Evolutionary conservation across 2,888 invertebrate species (phyloP).

Genomic region (Amiota minor): DNA sequence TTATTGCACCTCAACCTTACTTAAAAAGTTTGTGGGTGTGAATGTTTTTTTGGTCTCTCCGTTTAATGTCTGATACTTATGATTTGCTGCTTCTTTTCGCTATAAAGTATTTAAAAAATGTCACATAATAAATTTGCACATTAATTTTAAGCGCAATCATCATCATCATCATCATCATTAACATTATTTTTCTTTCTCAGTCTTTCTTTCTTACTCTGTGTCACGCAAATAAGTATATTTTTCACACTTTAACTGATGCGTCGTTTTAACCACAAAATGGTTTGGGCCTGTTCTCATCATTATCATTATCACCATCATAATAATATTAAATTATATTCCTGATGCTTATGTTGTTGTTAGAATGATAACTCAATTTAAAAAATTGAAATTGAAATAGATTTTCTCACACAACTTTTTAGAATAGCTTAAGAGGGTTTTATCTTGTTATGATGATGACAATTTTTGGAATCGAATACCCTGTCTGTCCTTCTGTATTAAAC

Average conservation of each 20-base stretch:
- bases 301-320: background rate
- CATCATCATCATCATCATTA: background rate
- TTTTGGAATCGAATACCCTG: too few species aligned
- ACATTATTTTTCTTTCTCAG: background rate
- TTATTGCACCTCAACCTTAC: too few species aligned
- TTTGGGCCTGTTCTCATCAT: background rate
- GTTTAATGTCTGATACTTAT: background rate
- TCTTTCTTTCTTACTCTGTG: background rate
- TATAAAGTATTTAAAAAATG: constrained; percentile 12
- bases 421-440: background rate
- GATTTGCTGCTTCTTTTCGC: background rate
- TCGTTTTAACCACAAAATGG: constrained; percentile 4
- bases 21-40: background rate
- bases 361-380: constrained; percentile 47
- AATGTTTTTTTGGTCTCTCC: background rate
- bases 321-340: background rate
- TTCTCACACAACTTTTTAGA: constrained; percentile 46
- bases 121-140: constrained; percentile 10
- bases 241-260: background rate
- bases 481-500: too few species aligned
- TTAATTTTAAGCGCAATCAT: constrained; percentile 7
- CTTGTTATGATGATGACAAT: background rate
- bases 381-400: constrained; percentile 54
- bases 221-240: background rate
- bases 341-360: too few species aligned